These are phyloP conservation scores for Burhinus oedicnemus DNA, from an alignment of 2,113 vertebrate genomes.

Conservation along the genomic window DNA sequence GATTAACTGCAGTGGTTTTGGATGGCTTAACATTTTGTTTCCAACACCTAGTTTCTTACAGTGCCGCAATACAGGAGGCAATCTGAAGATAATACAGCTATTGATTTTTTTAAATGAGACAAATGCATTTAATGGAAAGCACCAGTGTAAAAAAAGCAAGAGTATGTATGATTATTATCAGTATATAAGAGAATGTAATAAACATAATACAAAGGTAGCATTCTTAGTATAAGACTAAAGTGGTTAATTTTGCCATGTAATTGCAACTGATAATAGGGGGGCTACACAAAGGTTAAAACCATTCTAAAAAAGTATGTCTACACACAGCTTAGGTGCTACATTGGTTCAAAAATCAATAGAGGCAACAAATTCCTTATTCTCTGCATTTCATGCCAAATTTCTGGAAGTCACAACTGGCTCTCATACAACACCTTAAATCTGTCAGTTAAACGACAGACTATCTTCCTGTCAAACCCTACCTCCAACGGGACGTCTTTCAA, in stretches of 20 bases:
- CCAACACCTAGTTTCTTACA: not conserved
- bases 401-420: not conserved
- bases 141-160: not conserved
- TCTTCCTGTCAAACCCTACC: not conserved
- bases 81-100: not conserved
- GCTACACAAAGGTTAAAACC: not conserved
- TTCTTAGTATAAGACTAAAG: not conserved
- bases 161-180: not conserved
- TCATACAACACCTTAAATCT: not conserved
- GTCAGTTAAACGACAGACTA: not conserved
- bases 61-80: not conserved
- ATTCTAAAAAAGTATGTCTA: not conserved
- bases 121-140: not conserved
- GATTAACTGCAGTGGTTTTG: slow-evolving; percentile 31
- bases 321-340: not conserved
- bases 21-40: slow-evolving; percentile 41
- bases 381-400: not conserved
- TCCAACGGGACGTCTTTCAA: not conserved
- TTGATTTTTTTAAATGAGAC: not conserved
- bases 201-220: not conserved
- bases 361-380: not conserved
- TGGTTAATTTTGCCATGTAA: not conserved
- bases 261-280: not conserved
- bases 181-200: not conserved
- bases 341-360: not conserved